These are phyloP conservation scores for Apis florea DNA, from an alignment of 1,140 invertebrate genomes.

Conservation along the genomic window DNA sequence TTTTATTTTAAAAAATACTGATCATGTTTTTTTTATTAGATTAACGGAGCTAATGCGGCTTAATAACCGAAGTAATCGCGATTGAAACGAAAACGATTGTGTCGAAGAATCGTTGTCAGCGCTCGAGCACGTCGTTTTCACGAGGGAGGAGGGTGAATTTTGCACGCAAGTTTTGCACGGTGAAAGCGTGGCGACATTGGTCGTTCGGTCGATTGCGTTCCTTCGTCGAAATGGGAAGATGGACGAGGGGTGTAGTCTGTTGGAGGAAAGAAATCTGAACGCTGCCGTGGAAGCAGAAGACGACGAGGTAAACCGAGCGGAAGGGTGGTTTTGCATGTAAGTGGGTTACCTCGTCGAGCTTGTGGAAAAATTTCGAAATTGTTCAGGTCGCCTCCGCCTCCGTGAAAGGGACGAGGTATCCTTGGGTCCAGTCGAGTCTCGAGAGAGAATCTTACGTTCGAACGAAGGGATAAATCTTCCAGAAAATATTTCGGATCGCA, in stretches of 20 bases:
- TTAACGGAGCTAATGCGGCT: neutral
- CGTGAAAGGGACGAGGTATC: neutral
- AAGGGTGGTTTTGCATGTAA: slow-evolving; percentile 52
- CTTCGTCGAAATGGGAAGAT: too few species aligned
- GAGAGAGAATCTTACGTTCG: too few species aligned
- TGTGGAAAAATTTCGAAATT: slow-evolving; percentile 50
- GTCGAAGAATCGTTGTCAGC: neutral
- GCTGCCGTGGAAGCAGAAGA: neutral
- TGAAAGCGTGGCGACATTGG: neutral
- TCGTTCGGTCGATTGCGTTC: slow-evolving; percentile 25
- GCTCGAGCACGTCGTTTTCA: slow-evolving; percentile 1
- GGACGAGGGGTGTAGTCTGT: neutral
- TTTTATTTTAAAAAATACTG: too few species aligned
- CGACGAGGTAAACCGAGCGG: slow-evolving; percentile 46
- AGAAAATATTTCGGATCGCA: too few species aligned
- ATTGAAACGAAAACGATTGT: neutral
- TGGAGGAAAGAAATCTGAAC: slow-evolving; percentile 10
- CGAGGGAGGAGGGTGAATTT: slow-evolving; percentile 4
- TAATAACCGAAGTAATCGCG: too few species aligned
- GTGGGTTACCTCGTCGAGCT: slow-evolving; percentile 32
- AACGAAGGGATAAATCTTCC: too few species aligned
- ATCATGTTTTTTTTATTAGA: too few species aligned
- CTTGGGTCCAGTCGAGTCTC: neutral
- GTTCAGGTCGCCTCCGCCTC: slow-evolving; percentile 4
- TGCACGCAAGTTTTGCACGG: slow-evolving; percentile 12